phyloP scores from a whole-genome alignment of 2,888 invertebrate species.

The Ischnus inquisitorius region DNA sequence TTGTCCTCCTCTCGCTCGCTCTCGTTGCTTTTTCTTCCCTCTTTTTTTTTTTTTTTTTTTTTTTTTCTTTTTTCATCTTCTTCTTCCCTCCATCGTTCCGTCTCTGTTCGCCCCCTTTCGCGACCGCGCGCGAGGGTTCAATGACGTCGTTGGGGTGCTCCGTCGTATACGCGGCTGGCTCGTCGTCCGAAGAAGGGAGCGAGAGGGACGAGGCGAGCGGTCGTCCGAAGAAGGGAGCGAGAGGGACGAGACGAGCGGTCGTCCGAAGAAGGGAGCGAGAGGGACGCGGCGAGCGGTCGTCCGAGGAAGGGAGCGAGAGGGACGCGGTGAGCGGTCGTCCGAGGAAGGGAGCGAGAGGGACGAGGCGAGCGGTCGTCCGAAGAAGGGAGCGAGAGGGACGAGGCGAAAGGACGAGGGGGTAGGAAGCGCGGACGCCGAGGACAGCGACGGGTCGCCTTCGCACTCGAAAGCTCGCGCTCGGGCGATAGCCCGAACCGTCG shows the following conservation, averaged over 20 bases:
- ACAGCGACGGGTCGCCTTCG: conserved; percentile 57
- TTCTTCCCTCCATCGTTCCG: conserved; percentile 33
- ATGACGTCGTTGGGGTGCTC: conserved; percentile 78
- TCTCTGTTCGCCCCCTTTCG: conserved; percentile 54
- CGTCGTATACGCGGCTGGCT: conserved; percentile 54
- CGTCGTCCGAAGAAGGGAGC: conserved; percentile 58
- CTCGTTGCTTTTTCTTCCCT: neutral
- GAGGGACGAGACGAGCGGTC: conserved; percentile 18
- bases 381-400: conserved; percentile 73
- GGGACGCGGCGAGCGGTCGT: conserved; percentile 47
- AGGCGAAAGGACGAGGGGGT: neutral
- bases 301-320: no score
- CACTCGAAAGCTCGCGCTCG: conserved; percentile 57
- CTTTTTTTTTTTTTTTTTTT: no score
- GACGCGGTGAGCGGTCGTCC: no score
- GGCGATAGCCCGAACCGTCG: conserved; percentile 58
- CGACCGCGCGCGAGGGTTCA: conserved; percentile 77
- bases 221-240: neutral
- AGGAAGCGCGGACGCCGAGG: conserved; percentile 52
- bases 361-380: no score
- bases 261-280: conserved; percentile 73
- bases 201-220: conserved; percentile 38
- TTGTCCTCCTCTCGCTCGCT: conserved; percentile 27
- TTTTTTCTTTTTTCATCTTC: conserved; percentile 9
- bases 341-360: no score